Conservation (phyloP, 2,888 invertebrate species). For the Polyploca ridens region DNA sequence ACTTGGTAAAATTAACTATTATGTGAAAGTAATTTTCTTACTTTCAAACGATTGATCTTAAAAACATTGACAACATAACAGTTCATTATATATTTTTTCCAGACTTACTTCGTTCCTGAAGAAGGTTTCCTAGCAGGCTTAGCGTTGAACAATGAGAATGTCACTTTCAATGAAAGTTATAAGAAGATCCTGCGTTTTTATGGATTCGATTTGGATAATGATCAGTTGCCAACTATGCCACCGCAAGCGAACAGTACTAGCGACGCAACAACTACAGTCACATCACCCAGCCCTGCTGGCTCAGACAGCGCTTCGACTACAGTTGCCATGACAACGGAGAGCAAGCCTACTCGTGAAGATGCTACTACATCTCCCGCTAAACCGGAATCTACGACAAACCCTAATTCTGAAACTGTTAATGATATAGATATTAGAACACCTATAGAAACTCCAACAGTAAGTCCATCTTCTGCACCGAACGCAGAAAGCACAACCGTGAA, state of each 20-base stretch:
- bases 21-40: background rate
- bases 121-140: constrained; percentile 93
- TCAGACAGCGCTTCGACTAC: constrained; percentile 31
- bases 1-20: background rate
- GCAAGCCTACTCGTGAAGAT: constrained; percentile 42
- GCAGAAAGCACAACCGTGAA: constrained; percentile 46
- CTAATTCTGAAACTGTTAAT: constrained; percentile 61
- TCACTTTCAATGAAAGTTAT: constrained; percentile 89
- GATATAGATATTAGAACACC: constrained; percentile 51
- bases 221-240: constrained; percentile 59
- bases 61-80: background rate
- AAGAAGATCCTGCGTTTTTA: constrained; percentile 90
- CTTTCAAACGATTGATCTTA: background rate
- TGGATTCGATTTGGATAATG: constrained; percentile 89
- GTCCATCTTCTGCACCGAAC: constrained; percentile 52
- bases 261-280: constrained; percentile 31
- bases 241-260: constrained; percentile 45
- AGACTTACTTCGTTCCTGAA: constrained; percentile 93
- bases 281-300: constrained; percentile 24
- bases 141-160: constrained; percentile 91
- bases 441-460: constrained; percentile 46
- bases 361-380: constrained; percentile 42
- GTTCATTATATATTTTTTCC: constrained; percentile 42
- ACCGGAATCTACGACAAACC: constrained; percentile 62
- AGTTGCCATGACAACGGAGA: constrained; percentile 39